Evolutionary conservation across 2,113 vertebrate species (phyloP).

Genomic region (Siniperca knerii): DNA sequence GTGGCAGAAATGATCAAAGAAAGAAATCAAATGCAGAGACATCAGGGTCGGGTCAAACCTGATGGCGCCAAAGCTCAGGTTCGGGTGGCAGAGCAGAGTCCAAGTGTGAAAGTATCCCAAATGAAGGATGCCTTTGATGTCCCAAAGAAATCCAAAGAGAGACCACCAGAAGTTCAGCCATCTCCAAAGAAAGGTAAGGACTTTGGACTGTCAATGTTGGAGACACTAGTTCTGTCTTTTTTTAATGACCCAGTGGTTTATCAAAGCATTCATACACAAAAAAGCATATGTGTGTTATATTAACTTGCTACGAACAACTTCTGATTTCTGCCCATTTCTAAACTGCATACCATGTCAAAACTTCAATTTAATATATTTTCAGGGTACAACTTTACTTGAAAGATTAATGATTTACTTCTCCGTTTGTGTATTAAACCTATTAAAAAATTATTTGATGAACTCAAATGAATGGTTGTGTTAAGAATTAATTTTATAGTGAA

Average conservation of each 20-base stretch:
- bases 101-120: conserved; percentile 78
- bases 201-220: not conserved
- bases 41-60: conserved; percentile 41
- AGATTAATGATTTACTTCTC: not conserved
- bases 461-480: not conserved
- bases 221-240: not conserved
- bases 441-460: not conserved
- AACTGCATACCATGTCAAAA: not conserved
- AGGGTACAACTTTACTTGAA: not conserved
- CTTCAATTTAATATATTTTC: no score
- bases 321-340: not conserved
- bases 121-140: conserved; percentile 82
- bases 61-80: conserved; percentile 58
- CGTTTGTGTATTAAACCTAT: not conserved
- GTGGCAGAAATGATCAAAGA: conserved; percentile 79
- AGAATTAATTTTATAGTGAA: not conserved
- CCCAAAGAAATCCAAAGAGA: conserved; percentile 77
- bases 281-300: not conserved
- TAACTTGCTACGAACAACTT: not conserved
- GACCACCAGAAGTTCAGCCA: conserved; percentile 61
- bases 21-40: conserved; percentile 74
- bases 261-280: not conserved
- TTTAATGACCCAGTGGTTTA: not conserved
- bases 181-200: conserved; percentile 83
- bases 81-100: conserved; percentile 55